A percentile compares a stretch with the other conserved stretches of the same genome.
phyloP scores from a whole-genome alignment of 2,888 invertebrate genomes.

The Lomographa bimaculata region DNA sequence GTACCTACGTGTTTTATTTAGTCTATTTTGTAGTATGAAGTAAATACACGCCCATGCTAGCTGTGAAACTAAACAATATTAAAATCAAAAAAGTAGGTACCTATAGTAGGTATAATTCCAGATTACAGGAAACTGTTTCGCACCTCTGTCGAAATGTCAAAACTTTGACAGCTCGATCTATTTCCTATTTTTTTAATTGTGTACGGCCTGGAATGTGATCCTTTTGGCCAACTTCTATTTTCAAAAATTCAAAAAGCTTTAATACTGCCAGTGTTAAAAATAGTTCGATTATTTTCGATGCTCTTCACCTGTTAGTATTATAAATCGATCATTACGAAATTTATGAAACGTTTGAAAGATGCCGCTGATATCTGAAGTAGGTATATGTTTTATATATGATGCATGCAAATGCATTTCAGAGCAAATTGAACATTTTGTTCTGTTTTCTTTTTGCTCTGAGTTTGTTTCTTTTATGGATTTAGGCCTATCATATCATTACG shows the following conservation, averaged over 20 bases:
- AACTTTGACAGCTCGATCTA: conserved; percentile 4
- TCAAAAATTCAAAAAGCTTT: conserved; percentile 4
- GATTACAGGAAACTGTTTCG: conserved; percentile 19
- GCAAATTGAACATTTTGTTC: too few relatives aligned
- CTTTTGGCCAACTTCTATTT: too few relatives aligned
- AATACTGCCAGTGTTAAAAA: conserved; percentile 8
- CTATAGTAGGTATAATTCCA: too few relatives aligned
- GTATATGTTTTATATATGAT: too few relatives aligned
- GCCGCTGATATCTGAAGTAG: conserved; percentile 2
- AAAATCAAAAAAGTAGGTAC: not conserved
- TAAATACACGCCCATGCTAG: conserved; percentile 10
- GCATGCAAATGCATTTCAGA: too few relatives aligned
- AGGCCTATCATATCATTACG: too few relatives aligned
- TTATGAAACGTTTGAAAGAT: conserved; percentile 7
- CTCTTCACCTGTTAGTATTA: conserved; percentile 16
- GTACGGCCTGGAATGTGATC: too few relatives aligned
- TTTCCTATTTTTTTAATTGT: too few relatives aligned
- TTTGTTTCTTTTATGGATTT: too few relatives aligned
- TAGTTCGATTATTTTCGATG: conserved; percentile 7
- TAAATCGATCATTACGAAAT: conserved; percentile 15
- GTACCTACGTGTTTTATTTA: conserved; percentile 47
- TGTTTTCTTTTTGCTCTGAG: too few relatives aligned
- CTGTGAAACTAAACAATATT: conserved; percentile 5
- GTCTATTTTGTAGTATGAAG: conserved; percentile 28
- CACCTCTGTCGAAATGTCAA: conserved; percentile 13